Evolutionary conservation across 2,888 invertebrate genomes (phyloP).

Genomic region (Drosophila prostipennis): DNA sequence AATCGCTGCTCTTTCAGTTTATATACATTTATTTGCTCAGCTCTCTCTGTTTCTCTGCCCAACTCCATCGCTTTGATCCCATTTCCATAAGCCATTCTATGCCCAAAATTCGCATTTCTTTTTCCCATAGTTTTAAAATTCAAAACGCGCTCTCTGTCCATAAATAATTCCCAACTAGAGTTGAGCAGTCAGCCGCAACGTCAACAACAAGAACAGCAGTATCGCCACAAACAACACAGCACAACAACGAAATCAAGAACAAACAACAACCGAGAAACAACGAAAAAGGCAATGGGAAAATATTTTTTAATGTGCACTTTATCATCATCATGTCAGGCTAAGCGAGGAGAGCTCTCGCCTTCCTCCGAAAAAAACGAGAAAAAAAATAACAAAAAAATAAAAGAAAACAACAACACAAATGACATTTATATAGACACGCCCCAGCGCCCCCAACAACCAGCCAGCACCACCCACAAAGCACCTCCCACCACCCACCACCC

Average conservation of each 20-base stretch:
- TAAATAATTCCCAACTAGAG: constrained; percentile 57
- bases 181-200: constrained; percentile 30
- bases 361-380: constrained; percentile 15
- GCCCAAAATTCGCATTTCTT: background rate
- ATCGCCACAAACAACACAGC: constrained; percentile 6
- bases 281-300: constrained; percentile 57
- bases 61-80: constrained; percentile 9
- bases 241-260: constrained; percentile 22
- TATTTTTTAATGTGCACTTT: constrained; percentile 75
- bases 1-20: too few relatives aligned
- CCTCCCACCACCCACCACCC: background rate
- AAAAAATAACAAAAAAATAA: constrained; percentile 9
- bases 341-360: constrained; percentile 22
- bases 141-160: constrained; percentile 54
- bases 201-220: background rate
- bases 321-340: constrained; percentile 64
- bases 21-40: background rate
- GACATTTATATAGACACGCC: constrained; percentile 77
- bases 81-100: background rate
- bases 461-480: background rate
- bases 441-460: constrained; percentile 38
- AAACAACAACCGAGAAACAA: constrained; percentile 32
- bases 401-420: constrained; percentile 53
- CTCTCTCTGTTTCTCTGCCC: background rate
- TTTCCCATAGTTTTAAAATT: constrained; percentile 46